phyloP scores from a whole-genome alignment of 2,888 invertebrate genomes.

The Cyrtodaria siliqua region DNA sequence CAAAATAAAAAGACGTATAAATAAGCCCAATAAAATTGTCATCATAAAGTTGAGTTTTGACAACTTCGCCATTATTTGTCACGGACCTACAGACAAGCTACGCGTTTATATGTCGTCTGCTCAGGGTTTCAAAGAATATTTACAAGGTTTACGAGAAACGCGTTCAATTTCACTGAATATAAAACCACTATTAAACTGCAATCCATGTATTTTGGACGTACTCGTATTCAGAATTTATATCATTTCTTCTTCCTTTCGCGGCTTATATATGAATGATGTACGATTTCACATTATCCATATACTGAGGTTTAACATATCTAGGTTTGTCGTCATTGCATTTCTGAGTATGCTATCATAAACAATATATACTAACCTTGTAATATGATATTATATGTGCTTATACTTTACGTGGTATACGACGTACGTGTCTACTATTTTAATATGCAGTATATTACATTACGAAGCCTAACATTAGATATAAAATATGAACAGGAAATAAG shows the following conservation, averaged over 20 bases:
- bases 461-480: too few relatives aligned
- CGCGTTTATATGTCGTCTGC: constrained; percentile 8
- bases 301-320: too few relatives aligned
- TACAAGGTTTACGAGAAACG: constrained; percentile 12
- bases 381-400: too few relatives aligned
- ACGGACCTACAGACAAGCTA: constrained; percentile 34
- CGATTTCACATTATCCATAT: too few relatives aligned
- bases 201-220: background rate
- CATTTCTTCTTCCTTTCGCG: background rate
- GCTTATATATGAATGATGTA: constrained; percentile 29
- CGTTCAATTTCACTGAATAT: constrained; percentile 34
- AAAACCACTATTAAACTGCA: constrained; percentile 19
- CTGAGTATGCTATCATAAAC: too few relatives aligned
- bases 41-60: constrained; percentile 36
- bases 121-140: constrained; percentile 31
- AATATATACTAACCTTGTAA: too few relatives aligned
- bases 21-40: constrained; percentile 50
- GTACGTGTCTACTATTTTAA: too few relatives aligned
- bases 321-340: too few relatives aligned
- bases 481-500: too few relatives aligned
- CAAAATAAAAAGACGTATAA: constrained; percentile 11
- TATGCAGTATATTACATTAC: too few relatives aligned
- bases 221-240: background rate
- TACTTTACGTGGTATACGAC: too few relatives aligned
- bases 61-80: constrained; percentile 43